phyloP scores from a whole-genome alignment of 2,113 vertebrate species.

The Ammodytes dubius region DNA sequence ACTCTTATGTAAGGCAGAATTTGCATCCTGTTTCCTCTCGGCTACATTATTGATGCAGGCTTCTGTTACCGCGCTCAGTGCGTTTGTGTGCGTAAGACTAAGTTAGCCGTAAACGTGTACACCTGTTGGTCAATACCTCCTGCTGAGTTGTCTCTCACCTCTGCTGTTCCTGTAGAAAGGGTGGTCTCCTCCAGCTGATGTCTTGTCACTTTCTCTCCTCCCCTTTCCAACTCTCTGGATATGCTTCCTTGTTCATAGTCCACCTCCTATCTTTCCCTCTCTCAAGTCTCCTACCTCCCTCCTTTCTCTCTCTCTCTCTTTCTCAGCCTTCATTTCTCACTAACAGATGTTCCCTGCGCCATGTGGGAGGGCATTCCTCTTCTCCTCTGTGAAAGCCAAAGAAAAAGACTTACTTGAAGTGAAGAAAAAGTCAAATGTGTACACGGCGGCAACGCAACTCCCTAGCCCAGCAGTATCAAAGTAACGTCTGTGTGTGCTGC shows the following conservation, averaged over 20 bases:
- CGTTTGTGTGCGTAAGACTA: conserved; percentile 41
- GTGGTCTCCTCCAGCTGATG: conserved; percentile 35
- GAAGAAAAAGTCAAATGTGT: conserved; percentile 52
- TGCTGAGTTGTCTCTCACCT: conserved; percentile 37
- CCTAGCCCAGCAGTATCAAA: conserved; percentile 32
- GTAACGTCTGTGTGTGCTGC: conserved; percentile 17
- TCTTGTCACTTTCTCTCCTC: conserved; percentile 37
- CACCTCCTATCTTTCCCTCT: conserved; percentile 30
- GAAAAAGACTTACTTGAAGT: conserved; percentile 51
- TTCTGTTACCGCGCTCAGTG: conserved; percentile 61
- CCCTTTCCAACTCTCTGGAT: conserved; percentile 35
- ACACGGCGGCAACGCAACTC: conserved; percentile 32
- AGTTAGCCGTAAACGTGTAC: conserved; percentile 19
- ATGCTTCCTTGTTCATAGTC: conserved; percentile 41
- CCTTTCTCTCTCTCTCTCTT: conserved; percentile 36
- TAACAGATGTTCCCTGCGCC: conserved; percentile 79
- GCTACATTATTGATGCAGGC: conserved; percentile 76
- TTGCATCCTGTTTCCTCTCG: conserved; percentile 66
- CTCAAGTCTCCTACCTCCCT: conserved; percentile 35
- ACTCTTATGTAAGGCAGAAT: conserved; percentile 70
- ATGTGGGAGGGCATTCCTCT: conserved; percentile 81
- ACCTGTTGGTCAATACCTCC: conserved; percentile 55
- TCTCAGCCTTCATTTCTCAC: conserved; percentile 67
- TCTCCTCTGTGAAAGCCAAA: conserved; percentile 57
- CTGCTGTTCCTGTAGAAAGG: conserved; percentile 35